phyloP scores from a whole-genome alignment of 2,888 invertebrate genomes.

The Drosophila siamana region DNA sequence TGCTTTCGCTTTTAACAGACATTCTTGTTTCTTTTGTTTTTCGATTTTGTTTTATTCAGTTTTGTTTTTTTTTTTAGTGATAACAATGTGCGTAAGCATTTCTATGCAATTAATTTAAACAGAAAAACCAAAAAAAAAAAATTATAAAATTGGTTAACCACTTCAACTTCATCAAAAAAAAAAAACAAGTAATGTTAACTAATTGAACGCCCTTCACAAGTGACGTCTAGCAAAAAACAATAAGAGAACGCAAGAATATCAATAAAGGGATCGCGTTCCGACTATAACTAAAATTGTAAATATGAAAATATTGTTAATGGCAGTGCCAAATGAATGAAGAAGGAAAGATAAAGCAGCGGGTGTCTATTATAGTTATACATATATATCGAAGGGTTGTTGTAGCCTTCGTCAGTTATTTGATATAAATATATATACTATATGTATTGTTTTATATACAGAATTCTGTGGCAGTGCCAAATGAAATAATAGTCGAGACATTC shows the following conservation, averaged over 20 bases:
- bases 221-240: conserved; percentile 30
- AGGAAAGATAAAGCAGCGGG: conserved; percentile 34
- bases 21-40: conserved; percentile 30
- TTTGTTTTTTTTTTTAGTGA: conserved; percentile 50
- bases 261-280: not conserved
- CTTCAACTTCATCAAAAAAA: conserved; percentile 7
- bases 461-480: conserved; percentile 53
- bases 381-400: conserved; percentile 6
- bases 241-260: conserved; percentile 25
- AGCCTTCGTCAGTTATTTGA: conserved; percentile 3
- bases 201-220: conserved; percentile 54
- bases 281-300: conserved; percentile 35
- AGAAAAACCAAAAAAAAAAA: conserved; percentile 34
- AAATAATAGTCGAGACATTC: conserved; percentile 40
- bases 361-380: conserved; percentile 14
- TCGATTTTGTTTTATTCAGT: conserved; percentile 27
- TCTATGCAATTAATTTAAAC: conserved; percentile 45
- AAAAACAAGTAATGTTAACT: conserved; percentile 32
- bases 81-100: conserved; percentile 78
- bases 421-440: conserved; percentile 17
- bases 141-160: conserved; percentile 24
- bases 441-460: conserved; percentile 17
- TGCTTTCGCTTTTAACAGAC: conserved; percentile 61
- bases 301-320: conserved; percentile 31
- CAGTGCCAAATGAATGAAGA: conserved; percentile 54